Evolutionary conservation across 2,113 vertebrate genomes (phyloP).

Genomic region (Phrynosoma blainvillii): DNA sequence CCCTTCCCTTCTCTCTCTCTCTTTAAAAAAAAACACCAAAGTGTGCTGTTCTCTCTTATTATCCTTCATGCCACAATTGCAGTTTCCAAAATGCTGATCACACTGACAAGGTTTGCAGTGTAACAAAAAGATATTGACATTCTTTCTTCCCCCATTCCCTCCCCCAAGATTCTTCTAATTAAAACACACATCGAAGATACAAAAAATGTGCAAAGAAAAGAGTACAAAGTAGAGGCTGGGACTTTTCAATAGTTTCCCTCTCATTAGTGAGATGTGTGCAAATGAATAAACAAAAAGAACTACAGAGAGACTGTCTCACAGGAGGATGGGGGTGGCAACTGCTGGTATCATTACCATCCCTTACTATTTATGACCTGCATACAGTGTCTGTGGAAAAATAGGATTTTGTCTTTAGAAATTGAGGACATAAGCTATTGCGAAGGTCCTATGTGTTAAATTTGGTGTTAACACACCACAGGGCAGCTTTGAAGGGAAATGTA

Average conservation of each 20-base stretch:
- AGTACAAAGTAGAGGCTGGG: background rate
- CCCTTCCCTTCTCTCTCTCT: no score
- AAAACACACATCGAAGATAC: slow-evolving; percentile 5
- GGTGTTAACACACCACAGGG: background rate
- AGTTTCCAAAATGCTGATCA: slow-evolving; percentile 17
- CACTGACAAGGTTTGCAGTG: slow-evolving; percentile 9
- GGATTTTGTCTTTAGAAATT: background rate
- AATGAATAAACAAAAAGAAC: background rate
- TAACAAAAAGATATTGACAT: slow-evolving; percentile 10
- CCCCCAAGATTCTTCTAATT: slow-evolving; percentile 10
- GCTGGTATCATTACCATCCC: background rate
- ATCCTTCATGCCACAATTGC: slow-evolving; percentile 15
- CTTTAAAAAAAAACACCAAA: background rate
- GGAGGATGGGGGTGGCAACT: background rate
- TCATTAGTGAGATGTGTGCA: slow-evolving; percentile 4
- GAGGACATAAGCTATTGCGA: background rate
- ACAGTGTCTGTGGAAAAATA: background rate
- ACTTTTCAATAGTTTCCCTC: slow-evolving; percentile 2
- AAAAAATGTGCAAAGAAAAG: background rate
- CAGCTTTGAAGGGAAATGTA: background rate
- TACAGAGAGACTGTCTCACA: background rate
- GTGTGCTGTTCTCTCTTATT: background rate
- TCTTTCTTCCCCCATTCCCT: background rate
- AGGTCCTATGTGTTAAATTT: background rate
- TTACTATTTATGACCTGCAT: background rate